A percentile compares a stretch with the other conserved stretches of the same genome.
phyloP scores from a whole-genome alignment of 53 echinoderm and acorn worm genomes.

The Luidia sarsii region DNA sequence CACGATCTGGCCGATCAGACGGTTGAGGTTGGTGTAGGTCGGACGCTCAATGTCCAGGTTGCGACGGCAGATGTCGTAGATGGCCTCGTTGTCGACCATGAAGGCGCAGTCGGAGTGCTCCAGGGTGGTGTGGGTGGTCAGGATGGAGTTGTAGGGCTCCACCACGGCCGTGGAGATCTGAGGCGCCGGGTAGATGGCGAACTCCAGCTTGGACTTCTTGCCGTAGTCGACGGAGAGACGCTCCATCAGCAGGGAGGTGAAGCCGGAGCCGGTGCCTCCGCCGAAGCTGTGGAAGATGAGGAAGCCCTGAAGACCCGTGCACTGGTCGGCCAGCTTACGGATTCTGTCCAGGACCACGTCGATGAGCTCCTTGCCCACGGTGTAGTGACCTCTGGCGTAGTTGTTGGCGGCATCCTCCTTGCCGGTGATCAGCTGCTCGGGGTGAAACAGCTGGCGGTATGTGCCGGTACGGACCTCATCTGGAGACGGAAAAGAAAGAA shows the following conservation, averaged over 20 bases:
- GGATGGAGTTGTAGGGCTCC: slow-evolving; percentile 62
- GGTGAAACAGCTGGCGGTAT: slow-evolving; percentile 57
- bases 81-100: slow-evolving; percentile 94
- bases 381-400: slow-evolving; percentile 62
- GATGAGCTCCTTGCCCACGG: slow-evolving; percentile 50
- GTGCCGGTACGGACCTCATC: slow-evolving; percentile 53
- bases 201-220: slow-evolving; percentile 96
- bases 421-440: slow-evolving; percentile 58
- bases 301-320: slow-evolving; percentile 70
- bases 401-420: slow-evolving; percentile 62
- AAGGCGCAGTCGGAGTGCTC: slow-evolving; percentile 88
- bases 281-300: slow-evolving; percentile 85
- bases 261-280: slow-evolving; percentile 94
- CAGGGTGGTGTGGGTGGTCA: slow-evolving; percentile 84
- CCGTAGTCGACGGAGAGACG: slow-evolving; percentile 96
- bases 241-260: slow-evolving; percentile 71
- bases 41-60: slow-evolving; percentile 90
- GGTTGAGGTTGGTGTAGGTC: slow-evolving; percentile 88
- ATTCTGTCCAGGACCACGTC: slow-evolving; percentile 42
- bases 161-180: slow-evolving; percentile 66
- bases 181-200: slow-evolving; percentile 79
- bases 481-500: not conserved
- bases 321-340: slow-evolving; percentile 51
- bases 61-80: slow-evolving; percentile 89
- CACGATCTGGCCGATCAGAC: slow-evolving; percentile 83